These are phyloP conservation scores for Synanthedon andrenaeformis DNA, from an alignment of 2,888 invertebrate species.

Conservation along the genomic window DNA sequence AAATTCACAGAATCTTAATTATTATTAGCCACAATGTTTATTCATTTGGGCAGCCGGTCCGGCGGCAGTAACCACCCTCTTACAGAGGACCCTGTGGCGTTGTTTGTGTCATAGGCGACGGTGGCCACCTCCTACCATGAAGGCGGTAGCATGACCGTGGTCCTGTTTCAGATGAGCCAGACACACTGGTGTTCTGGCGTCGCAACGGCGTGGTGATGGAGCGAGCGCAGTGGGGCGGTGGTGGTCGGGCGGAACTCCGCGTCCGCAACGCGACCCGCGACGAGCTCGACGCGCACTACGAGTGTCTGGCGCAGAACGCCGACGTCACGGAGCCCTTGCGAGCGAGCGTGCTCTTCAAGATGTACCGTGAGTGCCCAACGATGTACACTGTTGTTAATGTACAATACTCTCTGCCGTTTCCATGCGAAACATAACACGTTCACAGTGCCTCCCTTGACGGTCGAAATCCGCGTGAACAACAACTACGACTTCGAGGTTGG, in stretches of 20 bases:
- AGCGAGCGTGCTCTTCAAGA: constrained; percentile 35
- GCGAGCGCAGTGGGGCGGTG: constrained; percentile 21
- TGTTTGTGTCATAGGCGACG: too few species aligned
- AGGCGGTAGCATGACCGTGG: too few species aligned
- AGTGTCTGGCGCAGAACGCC: constrained; percentile 44
- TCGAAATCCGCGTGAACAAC: constrained; percentile 48
- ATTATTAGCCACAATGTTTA: too few species aligned
- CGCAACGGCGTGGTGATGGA: constrained; percentile 33
- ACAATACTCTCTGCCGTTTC: background rate
- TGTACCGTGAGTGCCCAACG: constrained; percentile 37
- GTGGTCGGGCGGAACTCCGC: constrained; percentile 26
- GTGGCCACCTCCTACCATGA: too few species aligned
- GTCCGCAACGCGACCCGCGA: constrained; percentile 27
- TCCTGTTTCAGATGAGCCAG: constrained; percentile 21
- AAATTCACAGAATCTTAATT: too few species aligned
- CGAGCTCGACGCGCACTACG: constrained; percentile 42
- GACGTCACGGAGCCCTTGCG: constrained; percentile 42
- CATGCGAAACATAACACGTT: too few species aligned
- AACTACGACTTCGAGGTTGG: constrained; percentile 51
- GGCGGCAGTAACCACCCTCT: too few species aligned
- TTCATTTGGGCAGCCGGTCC: too few species aligned
- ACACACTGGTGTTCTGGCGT: constrained; percentile 42
- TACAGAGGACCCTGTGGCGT: too few species aligned
- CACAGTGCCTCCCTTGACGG: constrained; percentile 43
- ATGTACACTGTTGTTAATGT: background rate